phyloP scores from a whole-genome alignment of 2,888 invertebrate genomes.

The Cistogaster globosa region DNA sequence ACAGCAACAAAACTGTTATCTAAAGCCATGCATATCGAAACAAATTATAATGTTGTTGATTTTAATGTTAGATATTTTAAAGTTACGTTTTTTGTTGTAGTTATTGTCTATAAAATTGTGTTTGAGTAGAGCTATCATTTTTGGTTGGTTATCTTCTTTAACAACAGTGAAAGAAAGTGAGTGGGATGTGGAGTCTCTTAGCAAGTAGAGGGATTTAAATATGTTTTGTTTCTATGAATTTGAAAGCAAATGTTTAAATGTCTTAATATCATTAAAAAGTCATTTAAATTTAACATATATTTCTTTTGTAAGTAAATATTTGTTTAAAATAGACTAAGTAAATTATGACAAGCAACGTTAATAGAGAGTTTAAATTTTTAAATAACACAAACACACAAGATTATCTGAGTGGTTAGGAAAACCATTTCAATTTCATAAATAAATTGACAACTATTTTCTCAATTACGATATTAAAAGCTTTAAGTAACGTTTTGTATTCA shows the following conservation, averaged over 20 bases:
- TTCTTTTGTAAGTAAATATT: background rate
- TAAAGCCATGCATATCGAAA: conserved; percentile 23
- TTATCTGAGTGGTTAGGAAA: too few relatives aligned
- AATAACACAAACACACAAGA: too few relatives aligned
- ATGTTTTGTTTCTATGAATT: background rate
- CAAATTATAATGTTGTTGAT: conserved; percentile 67
- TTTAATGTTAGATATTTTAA: conserved; percentile 64
- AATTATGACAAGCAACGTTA: too few relatives aligned
- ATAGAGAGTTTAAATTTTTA: too few relatives aligned
- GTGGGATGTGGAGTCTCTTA: background rate
- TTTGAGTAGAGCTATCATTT: background rate
- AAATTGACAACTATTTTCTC: too few relatives aligned
- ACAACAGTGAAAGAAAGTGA: background rate
- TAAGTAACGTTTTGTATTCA: too few relatives aligned
- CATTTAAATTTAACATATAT: background rate
- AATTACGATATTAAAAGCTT: too few relatives aligned
- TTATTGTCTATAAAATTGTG: background rate
- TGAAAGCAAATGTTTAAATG: background rate
- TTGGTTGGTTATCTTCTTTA: background rate
- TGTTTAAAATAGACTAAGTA: too few relatives aligned
- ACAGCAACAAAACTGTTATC: too few relatives aligned
- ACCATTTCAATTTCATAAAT: too few relatives aligned
- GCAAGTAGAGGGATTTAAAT: background rate
- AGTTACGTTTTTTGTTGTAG: conserved; percentile 25
- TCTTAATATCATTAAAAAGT: background rate